Base-by-base conservation (phyloP, 2,797 vertebrate species). In the Sus cebifrons region DNA sequence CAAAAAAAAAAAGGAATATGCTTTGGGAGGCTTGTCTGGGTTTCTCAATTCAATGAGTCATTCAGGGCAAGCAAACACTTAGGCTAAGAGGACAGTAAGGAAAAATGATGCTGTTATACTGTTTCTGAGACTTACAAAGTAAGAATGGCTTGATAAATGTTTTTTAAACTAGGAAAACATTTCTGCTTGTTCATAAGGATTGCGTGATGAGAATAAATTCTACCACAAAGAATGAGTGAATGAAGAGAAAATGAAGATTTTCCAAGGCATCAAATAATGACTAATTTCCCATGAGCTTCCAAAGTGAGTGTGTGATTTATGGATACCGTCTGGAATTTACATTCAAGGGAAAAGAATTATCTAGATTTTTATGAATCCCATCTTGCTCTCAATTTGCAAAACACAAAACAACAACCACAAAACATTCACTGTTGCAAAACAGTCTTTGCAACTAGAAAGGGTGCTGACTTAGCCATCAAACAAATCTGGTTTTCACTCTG, bases 331-430 rank as follows among this genome's bases (percentile, higher is more conserved):
- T 90, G 54, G 88, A 90, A 94, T 93, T 91, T 86, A 88, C 11
- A 94, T 65, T 71, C 74, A 84, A 91, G 64, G 70, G 32, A 89
- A 92, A 36, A 77, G 32, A 74, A 74, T 60, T 86, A 64, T 88
- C 68, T 93, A 97, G 93, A 79, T 67, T 93, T 82, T 87, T 96
- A 54, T 87, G 62, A 91, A 89, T 27, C 27, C 14, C 71, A 86
- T 89, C 56, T 95, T 81, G 79, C 32, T 89, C 67, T 95, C 49
- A 94, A 87, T 94, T 77, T 90, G 52, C 65, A 95, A 92, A 91
- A 89, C 25, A 96, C 23, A 82, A 93, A 94, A 90, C 64, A 75
- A n/a, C 17, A 14, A 84, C 25, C 62, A 67, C 52, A 94, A 88
- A 96, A 88, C 25, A 65, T 86, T 91, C 70, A 83, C 5, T 71